Conservation (phyloP, 1,140 invertebrate genomes). For the Sminthurinus signatus region DNA sequence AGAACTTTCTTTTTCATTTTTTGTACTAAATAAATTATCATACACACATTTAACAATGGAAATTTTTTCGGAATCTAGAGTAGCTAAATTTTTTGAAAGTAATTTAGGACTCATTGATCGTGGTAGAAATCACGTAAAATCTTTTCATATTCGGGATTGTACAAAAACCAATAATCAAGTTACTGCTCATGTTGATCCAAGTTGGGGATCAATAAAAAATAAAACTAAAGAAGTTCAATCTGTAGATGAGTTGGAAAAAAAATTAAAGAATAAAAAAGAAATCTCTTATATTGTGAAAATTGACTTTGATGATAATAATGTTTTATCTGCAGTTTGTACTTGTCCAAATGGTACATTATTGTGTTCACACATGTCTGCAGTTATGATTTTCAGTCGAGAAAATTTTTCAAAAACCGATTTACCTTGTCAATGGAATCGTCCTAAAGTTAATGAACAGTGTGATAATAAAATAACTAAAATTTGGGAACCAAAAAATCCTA, state of each 20-base stretch:
- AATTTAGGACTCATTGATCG: background rate
- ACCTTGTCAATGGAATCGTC: background rate
- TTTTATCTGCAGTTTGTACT: background rate
- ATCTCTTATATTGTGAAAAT: background rate
- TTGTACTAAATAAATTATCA: too few relatives aligned
- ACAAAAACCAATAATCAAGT: background rate
- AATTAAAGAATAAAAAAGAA: background rate
- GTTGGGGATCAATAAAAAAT: background rate
- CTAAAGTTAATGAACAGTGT: background rate
- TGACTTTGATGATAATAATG: background rate
- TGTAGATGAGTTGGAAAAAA: background rate
- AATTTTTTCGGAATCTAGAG: too few relatives aligned
- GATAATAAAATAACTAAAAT: too few relatives aligned
- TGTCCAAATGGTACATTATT: background rate
- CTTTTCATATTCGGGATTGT: background rate
- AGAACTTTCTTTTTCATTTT: too few relatives aligned
- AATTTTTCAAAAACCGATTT: background rate
- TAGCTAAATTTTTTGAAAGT: too few relatives aligned
- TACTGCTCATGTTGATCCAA: background rate
- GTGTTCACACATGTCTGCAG: background rate
- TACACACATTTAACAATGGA: too few relatives aligned
- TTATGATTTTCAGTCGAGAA: background rate
- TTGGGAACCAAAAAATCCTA: too few relatives aligned
- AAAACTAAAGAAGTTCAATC: background rate
- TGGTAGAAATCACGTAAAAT: background rate